These are phyloP conservation scores for Lucilia cuprina DNA, from an alignment of 1,140 invertebrate genomes.

Conservation along the genomic window DNA sequence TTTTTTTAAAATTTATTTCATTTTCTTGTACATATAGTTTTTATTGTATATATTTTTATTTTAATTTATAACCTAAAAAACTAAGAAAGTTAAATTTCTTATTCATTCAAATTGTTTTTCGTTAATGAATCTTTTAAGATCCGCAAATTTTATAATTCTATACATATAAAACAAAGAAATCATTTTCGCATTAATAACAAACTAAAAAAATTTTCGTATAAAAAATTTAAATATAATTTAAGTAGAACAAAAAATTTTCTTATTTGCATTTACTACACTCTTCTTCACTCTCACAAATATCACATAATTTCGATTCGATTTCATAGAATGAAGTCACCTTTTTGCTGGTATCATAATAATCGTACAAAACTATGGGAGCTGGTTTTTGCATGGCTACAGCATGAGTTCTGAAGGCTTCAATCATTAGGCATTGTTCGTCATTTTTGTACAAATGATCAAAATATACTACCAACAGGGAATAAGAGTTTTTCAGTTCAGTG, in stretches of 20 bases:
- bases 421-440: conserved; percentile 78
- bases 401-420: conserved; percentile 82
- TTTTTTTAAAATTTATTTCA: no score
- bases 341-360: conserved; percentile 91
- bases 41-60: no score
- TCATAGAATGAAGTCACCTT: conserved; percentile 56
- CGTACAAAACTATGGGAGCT: conserved; percentile 83
- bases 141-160: no score
- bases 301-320: conserved; percentile 52
- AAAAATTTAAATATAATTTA: background rate
- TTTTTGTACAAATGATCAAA: conserved; percentile 78
- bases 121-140: no score
- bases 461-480: conserved; percentile 81
- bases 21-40: no score
- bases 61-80: no score
- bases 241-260: background rate
- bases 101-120: no score
- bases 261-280: conserved; percentile 35
- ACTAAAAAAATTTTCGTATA: background rate
- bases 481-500: conserved; percentile 78
- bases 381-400: conserved; percentile 86
- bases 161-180: no score
- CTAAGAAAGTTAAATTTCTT: no score
- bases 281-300: conserved; percentile 52
- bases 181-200: no score